phyloP scores from a whole-genome alignment of 1,140 invertebrate species.

The Berghia stephanieae region DNA sequence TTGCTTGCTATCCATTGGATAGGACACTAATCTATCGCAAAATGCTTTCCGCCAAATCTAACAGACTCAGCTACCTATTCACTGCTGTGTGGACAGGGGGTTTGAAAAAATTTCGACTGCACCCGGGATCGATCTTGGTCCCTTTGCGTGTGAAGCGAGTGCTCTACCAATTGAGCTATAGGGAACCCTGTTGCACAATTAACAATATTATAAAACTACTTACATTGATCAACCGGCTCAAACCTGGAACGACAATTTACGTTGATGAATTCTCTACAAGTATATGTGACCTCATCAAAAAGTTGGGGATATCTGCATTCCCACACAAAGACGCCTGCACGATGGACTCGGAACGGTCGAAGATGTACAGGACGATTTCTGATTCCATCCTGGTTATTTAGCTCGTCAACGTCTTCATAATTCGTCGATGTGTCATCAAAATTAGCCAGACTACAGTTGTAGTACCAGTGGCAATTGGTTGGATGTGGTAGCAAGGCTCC shows the following conservation, averaged over 20 bases:
- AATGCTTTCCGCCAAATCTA: too few relatives aligned
- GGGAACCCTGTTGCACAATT: not conserved
- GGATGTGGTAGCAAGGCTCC: constrained; percentile 36
- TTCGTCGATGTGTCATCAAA: constrained; percentile 1
- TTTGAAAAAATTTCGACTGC: too few relatives aligned
- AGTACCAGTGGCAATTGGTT: constrained; percentile 46
- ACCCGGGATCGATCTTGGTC: too few relatives aligned
- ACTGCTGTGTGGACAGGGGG: too few relatives aligned
- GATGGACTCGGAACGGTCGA: constrained; percentile 18
- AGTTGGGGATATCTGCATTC: constrained; percentile 57
- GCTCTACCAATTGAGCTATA: too few relatives aligned
- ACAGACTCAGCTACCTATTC: too few relatives aligned
- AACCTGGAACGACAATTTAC: constrained; percentile 47
- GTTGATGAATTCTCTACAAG: constrained; percentile 49
- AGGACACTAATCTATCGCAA: too few relatives aligned
- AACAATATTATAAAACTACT: constrained; percentile 34
- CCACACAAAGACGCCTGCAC: constrained; percentile 26
- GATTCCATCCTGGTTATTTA: too few relatives aligned
- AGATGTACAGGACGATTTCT: too few relatives aligned
- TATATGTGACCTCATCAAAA: constrained; percentile 40
- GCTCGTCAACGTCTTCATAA: too few relatives aligned
- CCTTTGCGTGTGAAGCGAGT: too few relatives aligned
- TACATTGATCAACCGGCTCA: constrained; percentile 55
- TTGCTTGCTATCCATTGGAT: too few relatives aligned
- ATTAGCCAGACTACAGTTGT: constrained; percentile 42